Base-by-base conservation (phyloP, 2,888 invertebrate genomes). In the Panopea generosa region DNA sequence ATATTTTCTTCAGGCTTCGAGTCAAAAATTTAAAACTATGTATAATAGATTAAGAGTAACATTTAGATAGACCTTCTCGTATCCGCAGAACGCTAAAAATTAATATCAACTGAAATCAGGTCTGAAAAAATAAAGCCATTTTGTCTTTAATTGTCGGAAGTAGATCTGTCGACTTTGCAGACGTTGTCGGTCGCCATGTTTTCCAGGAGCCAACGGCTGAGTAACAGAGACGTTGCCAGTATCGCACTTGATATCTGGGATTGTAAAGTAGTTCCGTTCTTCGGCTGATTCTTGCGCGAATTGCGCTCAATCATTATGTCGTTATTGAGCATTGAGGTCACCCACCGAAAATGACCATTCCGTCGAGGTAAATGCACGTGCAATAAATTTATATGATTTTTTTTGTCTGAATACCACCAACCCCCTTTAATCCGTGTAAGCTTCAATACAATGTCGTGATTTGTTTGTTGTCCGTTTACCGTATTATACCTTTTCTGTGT, bases 61-160 rank as follows among this genome's bases (percentile, higher is more conserved):
- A n/a, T n/a, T n/a, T n/a, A n/a, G n/a, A n/a, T n/a, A n/a, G n/a
- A n/a, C n/a, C n/a, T n/a, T n/a, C n/a, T n/a, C n/a, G n/a, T n/a
- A n/a, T n/a, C n/a, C n/a, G n/a, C n/a, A n/a, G n/a, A n/a, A n/a
- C n/a, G n/a, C n/a, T n/a, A n/a, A n/a, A n/a, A n/a, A n/a, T n/a
- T n/a, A n/a, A n/a, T n/a, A n/a, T n/a, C n/a, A n/a, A n/a, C n/a
- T n/a, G n/a, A n/a, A n/a, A n/a, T 26, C 94, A 98, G 98, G 92
- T 98, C 97, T 26, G 96, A 96, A 92, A 97, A 98, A 93, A 94
- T 98, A 89, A 97, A 97, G 90, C 95, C 97, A 2, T 97, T 98
- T 93, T 97, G 97, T 97, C 94, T 96, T 92, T 96, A 96, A 77
- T 95, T 98, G 49, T 86, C 90, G 16, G 92, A 92, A 33, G 91